Evolutionary conservation across 2,888 invertebrate genomes (phyloP), one percentile per base, ranked within the genome.

Genomic region (Lymantria dispar): DNA sequence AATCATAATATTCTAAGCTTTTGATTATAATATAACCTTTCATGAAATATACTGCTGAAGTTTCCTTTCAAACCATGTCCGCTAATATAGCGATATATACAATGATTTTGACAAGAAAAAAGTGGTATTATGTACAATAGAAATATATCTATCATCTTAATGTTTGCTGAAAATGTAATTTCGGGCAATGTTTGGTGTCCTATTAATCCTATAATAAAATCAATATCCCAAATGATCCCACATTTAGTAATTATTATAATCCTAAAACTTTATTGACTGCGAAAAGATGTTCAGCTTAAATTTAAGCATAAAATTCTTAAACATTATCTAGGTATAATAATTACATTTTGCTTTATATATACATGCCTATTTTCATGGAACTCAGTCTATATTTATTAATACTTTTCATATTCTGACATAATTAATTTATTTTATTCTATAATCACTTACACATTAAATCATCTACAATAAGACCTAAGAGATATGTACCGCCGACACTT

Each of bases 381-480:
- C 78, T 86, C 86, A 86, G 86, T 86, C 86, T 86, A 85, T 85
- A 70, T 70, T 81, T 77, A 80, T 76, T 78, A 83, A 82, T 82
- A 84, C 80, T 82, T 71, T n/a, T 68, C 48, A 56, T 65, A 62
- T 62, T 64, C 52, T 55, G 62, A 64, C 48, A 64, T 57, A 59
- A 48, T 64, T 57, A 47, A 56, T 62, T 57, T 54, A 66, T 60
- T 65, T 66, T 54, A 61, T 56, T 61, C 62, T 74, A 72, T 64
- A 70, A 59, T 69, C 69, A 58, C 30, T 53, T 50, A 33, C 8
- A 7, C 22, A 53, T 56, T 49, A 64, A 60, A 54, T 54, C 58
- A 49, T 48, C 60, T 62, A 67, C 54, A 50, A 61, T 60, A 60
- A 62, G 52, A 58, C 68, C 61, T 74, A 42, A 60, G 42, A 69